Evolutionary conservation across 2,888 invertebrate genomes (phyloP).

Genomic region (Hirudinaria manillensis): DNA sequence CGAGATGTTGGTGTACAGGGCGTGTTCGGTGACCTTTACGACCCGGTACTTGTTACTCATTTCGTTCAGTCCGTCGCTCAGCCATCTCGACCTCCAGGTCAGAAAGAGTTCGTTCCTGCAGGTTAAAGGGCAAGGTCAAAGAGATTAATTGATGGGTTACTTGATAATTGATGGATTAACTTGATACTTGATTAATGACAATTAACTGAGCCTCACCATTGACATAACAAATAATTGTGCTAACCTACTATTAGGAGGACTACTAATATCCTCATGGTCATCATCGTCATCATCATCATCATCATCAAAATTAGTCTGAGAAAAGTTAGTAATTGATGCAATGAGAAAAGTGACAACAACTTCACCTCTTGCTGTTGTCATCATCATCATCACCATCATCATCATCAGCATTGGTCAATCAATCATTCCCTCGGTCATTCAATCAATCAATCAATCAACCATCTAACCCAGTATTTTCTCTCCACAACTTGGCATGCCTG

Average conservation of each 20-base stretch:
- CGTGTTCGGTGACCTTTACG: slow-evolving; percentile 43
- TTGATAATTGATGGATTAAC: background rate
- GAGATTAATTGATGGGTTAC: background rate
- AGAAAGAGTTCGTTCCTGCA: slow-evolving; percentile 45
- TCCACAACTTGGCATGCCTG: slow-evolving; percentile 47
- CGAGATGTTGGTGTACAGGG: slow-evolving; percentile 56
- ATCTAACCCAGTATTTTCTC: slow-evolving; percentile 45
- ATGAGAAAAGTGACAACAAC: no score
- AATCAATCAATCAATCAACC: no score
- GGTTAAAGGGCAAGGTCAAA: slow-evolving; percentile 23
- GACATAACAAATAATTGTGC: no score
- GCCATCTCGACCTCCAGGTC: slow-evolving; percentile 47
- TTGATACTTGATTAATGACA: no score
- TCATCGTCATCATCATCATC: no score
- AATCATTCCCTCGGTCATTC: no score
- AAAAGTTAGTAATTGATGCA: no score
- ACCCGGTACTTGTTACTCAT: slow-evolving; percentile 52
- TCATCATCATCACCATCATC: background rate
- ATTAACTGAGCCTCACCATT: no score
- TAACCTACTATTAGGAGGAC: no score
- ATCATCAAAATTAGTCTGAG: no score
- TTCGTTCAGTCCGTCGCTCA: slow-evolving; percentile 56
- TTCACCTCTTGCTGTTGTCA: no score
- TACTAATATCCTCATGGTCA: no score
- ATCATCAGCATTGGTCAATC: background rate